Evolutionary conservation across 23 tunicate genomes (phyloP).

Genomic region (Clavelina lepadiformis): DNA sequence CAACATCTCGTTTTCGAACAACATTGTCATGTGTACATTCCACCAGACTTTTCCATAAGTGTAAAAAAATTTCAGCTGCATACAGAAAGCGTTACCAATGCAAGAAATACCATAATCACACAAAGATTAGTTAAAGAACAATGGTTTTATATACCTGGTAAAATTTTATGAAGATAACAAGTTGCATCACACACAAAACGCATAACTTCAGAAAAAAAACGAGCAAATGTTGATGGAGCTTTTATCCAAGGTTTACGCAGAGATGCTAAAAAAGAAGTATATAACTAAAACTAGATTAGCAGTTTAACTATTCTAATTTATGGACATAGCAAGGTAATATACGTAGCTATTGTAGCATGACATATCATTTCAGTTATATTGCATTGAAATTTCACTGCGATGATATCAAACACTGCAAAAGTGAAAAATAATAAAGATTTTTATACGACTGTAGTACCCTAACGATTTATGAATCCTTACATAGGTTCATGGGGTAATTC

Average conservation of each 20-base stretch:
- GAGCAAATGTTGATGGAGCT: conserved; percentile 24
- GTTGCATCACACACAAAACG: conserved; percentile 38
- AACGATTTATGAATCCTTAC: no score
- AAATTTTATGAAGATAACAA: conserved; percentile 11
- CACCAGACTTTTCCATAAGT: conserved; percentile 23
- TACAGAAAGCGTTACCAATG: not conserved
- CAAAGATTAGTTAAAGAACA: not conserved
- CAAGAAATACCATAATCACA: not conserved
- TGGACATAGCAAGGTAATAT: no score
- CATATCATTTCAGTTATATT: no score
- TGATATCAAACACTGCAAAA: no score
- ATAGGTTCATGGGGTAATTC: not conserved
- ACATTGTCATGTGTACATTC: conserved; percentile 15
- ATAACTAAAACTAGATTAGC: no score
- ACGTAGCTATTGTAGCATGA: no score
- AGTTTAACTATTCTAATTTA: no score
- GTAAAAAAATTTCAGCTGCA: conserved; percentile 23
- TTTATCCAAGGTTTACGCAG: conserved; percentile 25
- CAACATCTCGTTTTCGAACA: conserved; percentile 29
- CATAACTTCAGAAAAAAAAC: conserved; percentile 30
- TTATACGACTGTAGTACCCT: no score
- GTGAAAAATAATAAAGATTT: no score
- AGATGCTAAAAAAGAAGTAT: conserved; percentile 9
- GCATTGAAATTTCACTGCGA: no score
- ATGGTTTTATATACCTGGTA: conserved; percentile 29